Base-by-base conservation (phyloP, 2,113 vertebrate genomes). In the Nematolebias whitei region DNA sequence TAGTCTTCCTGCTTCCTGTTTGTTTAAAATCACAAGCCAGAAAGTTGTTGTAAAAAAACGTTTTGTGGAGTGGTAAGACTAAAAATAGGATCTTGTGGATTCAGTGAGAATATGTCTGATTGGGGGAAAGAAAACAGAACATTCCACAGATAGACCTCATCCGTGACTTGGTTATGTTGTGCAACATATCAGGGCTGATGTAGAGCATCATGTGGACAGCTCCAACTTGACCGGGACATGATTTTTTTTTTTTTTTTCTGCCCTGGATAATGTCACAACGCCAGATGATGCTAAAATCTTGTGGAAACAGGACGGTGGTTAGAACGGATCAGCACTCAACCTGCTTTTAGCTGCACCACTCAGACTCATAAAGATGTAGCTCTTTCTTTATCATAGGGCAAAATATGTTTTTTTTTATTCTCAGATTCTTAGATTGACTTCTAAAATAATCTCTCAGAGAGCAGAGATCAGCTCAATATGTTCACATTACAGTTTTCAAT, bases 11-110 rank as follows among this genome's bases (percentile, higher is more conserved):
- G 40, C 18, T 18, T n/a, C n/a, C n/a, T 4, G 19, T 18, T 41
- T 57, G 39, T 15, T 24, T 12, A 7, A 23, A 8, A 26, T 57
- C 55, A 57, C 38, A 26, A 5, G 40, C 16, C 55, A 58, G 15
- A 23, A 41, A 8, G 20, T 38, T 11, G 20, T 2, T 43, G 13
- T 14, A 24, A 19, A 35, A 20, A 19, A 32, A 5, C 5, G 5
- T 54, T 19, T 54, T 24, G 12, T 5, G 6, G 7, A 52, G 22
- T 24, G 14, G 18, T 20, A 41, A 9, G 2, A 22, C 13, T 32
- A 57, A 57, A 57, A 41, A 29, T 18, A 55, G 23, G 22, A 23
- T n/a, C n/a, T n/a, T n/a, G n/a, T n/a, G n/a, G n/a, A 12, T 54
- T 39, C 20, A 39, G 39, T 32, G 4, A 29, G 18, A 20, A 22